Base-by-base conservation (phyloP, 2,797 vertebrate species). In the Scyliorhinus canicula region DNA sequence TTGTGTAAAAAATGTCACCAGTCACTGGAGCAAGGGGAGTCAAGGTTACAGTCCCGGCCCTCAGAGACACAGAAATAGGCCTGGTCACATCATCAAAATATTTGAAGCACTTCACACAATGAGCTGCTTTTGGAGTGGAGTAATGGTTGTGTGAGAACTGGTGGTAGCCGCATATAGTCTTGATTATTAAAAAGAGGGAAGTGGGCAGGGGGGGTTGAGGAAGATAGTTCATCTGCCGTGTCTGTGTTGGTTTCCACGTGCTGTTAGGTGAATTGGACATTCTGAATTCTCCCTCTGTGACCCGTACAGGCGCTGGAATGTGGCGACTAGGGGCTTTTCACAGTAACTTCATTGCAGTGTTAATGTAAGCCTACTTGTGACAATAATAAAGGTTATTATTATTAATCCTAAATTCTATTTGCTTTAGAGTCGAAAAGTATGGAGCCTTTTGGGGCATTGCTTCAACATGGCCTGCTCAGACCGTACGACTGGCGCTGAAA, bases 101-200 rank as follows among this genome's bases (percentile, higher is more conserved):
- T 91, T 63, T 91, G 88, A 91, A 40, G 57, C 57, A 44, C 88
- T 63, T 86, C 57, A 91, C 88, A 63, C 88, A 91, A 44, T 44
- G n/a, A n/a, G 21, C 44, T 60, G 35, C 52, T 8, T 91, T n/a
- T 91, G 57, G 19, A 91, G n/a, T 63, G 12, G 31, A 88, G 31
- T 57, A 14, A 88, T 60, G 85, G 31, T 16, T 35, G 6, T 88
- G 85, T 88, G 52, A 57, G 55, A 88, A 60, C 31, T 35, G 31
- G 44, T 31, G 57, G 50, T 35, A 14, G 26, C 52, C 16, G 12
- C 52, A 88, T 31, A 57, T 55, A 55, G 19, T 90, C 16, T 55
- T 31, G 85, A 57, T 14, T 55, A 35, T 86, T 86, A 86, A 86
- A 86, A 86, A 9, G 50, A 86, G 19, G n/a, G n/a, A 91, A 28